Base-by-base conservation (phyloP, 2,113 vertebrate genomes). In the Axis porcinus region DNA sequence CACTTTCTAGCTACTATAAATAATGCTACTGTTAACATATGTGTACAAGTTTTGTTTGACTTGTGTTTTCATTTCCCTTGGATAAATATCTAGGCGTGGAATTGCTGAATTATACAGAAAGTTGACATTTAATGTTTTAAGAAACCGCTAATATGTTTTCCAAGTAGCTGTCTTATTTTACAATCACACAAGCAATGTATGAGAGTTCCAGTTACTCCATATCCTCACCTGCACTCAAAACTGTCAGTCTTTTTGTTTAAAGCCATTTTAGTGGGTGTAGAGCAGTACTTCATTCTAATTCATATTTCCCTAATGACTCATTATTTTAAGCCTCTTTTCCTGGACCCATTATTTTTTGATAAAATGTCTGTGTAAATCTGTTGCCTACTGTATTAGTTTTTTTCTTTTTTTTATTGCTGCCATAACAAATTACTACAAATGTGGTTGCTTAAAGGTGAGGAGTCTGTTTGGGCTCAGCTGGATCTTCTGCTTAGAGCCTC, bases 1-100 rank as follows among this genome's bases (percentile, higher is more conserved):
- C 28, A 88, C 14, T 74, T 95, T 97, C 54, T 21, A 25, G 27
- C 47, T 70, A 64, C 55, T 92, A 60, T 79, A 89, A 97, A 91
- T 83, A 89, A 83, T 58, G 79, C 50, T 86, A 36, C 50, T 62
- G 5, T 88, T 88, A 92, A 94, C 28, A 92, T 47, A 62, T 3
- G 14, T 89, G 21, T 79, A 74, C 62, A 83, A 52, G 47, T 28
- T 57, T 92, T 82, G 33, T 89, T 33, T 81, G 33, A 86, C n/a
- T 85, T 89, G 47, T 13, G 23, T 83, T 95, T 97, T 97, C 78
- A 96, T 85, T 97, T 88, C 54, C 54, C 27, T 76, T 57, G 40
- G 36, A 47, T 67, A 95, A 74, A 93, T 47, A 91, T 5, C 12
- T 95, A 74, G 5, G 12, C 17, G 43, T 82, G 19, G 50, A 64